phyloP scores from a whole-genome alignment of 2,113 vertebrate species.

The Calcarius ornatus region DNA sequence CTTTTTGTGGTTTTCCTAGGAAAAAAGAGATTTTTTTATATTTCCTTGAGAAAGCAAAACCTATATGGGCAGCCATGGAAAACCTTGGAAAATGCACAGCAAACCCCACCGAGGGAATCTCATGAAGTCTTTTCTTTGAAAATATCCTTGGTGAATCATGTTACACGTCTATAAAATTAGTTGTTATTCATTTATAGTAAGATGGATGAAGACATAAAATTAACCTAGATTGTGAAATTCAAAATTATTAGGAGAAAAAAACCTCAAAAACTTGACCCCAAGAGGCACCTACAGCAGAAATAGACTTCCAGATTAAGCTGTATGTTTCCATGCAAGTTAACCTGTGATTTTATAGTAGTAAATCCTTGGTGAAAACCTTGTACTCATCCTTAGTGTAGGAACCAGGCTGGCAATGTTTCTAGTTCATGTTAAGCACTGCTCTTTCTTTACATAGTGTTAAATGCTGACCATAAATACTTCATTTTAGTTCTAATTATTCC shows the following conservation, averaged over 20 bases:
- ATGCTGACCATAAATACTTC: not conserved
- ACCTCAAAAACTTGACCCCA: not conserved
- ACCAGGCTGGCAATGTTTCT: not conserved
- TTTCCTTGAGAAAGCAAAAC: not conserved
- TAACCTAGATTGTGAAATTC: not conserved
- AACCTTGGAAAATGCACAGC: not conserved
- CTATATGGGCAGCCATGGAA: not conserved
- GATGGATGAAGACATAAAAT: not conserved
- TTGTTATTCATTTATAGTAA: not conserved
- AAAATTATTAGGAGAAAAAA: not conserved
- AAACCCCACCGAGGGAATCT: not conserved
- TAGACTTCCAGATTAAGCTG: not conserved
- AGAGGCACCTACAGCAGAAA: not conserved
- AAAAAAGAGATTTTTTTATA: not conserved
- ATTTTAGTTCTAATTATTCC: not conserved
- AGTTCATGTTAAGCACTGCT: fast-evolving
- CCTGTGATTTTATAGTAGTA: not conserved
- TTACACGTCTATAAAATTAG: not conserved
- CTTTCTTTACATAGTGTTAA: not conserved
- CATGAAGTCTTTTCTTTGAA: not conserved
- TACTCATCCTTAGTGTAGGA: not conserved
- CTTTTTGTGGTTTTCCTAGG: not conserved
- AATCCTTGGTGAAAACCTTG: not conserved
- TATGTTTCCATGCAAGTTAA: not conserved
- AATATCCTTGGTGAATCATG: not conserved